phyloP scores from a whole-genome alignment of 2,797 vertebrate species.

The Glossophaga mutica region DNA sequence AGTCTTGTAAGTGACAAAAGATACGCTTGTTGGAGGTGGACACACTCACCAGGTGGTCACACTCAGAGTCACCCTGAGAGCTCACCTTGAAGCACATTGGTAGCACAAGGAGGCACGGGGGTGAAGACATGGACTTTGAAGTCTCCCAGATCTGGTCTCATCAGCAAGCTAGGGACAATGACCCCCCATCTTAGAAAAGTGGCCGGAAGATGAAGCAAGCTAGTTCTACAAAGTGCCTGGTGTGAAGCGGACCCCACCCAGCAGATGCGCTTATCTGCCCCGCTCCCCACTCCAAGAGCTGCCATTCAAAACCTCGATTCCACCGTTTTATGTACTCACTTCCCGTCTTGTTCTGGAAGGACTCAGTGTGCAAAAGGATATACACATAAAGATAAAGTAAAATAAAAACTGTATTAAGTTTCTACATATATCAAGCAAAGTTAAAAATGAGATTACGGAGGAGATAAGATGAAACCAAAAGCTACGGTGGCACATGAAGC shows the following conservation, averaged over 20 bases:
- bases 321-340: background rate
- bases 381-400: background rate
- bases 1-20: background rate
- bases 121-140: background rate
- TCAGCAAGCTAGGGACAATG: background rate
- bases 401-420: background rate
- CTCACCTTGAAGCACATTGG: accelerated
- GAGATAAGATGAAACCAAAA: background rate
- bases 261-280: background rate
- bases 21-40: background rate
- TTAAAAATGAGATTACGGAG: background rate
- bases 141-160: background rate
- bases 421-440: background rate
- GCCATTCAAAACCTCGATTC: background rate
- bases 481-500: background rate
- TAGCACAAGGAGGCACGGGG: accelerated
- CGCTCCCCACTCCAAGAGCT: background rate
- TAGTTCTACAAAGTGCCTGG: background rate
- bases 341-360: background rate
- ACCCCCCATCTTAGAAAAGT: background rate
- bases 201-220: background rate
- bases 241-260: background rate
- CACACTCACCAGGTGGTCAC: accelerated
- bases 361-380: background rate
- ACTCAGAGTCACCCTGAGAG: accelerated